Conservation (phyloP, 2,113 vertebrate genomes). For the Ctenomys sociabilis region DNA sequence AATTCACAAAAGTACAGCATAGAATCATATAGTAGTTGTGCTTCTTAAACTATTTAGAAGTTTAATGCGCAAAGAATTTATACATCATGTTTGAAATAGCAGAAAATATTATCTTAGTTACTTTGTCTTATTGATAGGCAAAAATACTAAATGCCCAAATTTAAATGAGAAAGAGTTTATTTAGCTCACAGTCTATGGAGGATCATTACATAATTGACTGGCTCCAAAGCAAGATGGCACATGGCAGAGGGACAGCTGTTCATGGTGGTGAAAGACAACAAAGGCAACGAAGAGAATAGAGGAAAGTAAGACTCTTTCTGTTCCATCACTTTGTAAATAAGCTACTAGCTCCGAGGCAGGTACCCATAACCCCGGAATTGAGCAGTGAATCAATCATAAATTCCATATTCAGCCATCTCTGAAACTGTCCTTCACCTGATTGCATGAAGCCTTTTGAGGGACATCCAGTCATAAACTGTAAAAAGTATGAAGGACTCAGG, state of each 20-base stretch:
- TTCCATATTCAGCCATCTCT: neutral
- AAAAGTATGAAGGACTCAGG: neutral
- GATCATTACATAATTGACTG: neutral
- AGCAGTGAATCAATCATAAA: neutral
- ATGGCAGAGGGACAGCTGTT: neutral
- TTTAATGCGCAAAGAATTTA: neutral
- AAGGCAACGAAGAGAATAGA: neutral
- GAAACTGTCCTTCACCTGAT: neutral
- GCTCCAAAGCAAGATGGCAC: neutral
- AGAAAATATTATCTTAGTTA: neutral
- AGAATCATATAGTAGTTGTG: neutral
- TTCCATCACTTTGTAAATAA: neutral
- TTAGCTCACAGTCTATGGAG: neutral
- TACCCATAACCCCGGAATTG: neutral
- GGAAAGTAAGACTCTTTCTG: neutral
- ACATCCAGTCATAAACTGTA: neutral
- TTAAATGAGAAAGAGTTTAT: neutral
- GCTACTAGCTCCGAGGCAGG: neutral
- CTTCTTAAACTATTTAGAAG: neutral
- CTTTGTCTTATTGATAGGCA: neutral
- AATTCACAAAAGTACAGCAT: neutral
- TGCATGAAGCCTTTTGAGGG: neutral
- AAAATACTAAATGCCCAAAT: neutral
- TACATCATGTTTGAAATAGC: rapidly evolving
- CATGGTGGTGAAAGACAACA: neutral